Evolutionary conservation across 2,888 invertebrate genomes (phyloP), one percentile per base, ranked within the genome.

Genomic region (Chaetoderma sp.): DNA sequence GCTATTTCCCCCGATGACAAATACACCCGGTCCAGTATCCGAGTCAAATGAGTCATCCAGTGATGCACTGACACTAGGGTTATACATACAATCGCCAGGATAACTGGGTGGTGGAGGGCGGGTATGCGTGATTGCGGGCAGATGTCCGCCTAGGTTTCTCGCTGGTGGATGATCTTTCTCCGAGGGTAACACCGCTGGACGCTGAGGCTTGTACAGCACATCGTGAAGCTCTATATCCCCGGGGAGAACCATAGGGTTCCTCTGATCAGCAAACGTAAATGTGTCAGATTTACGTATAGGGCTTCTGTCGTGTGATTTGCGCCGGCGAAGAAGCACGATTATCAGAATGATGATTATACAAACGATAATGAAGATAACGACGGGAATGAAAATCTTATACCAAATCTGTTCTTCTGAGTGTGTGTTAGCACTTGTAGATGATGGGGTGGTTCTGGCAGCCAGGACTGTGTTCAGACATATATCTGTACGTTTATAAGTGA

Each of bases 231-330:
- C 77, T 21, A 78, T 39, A 52, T 82, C 82, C 16, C 76, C 76
- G 18, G 78, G 80, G 36, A 82, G 74, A 36, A 81, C 74, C 8
- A 80, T 76, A 1, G 80, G 80, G 10, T 77, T 72, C 21, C 81
- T 67, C 42, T 80, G 78, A 42, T 78, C 76, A 21, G 73, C 67
- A 54, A 77, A 79, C 5, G 72, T 67, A 4, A 77, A 76, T 49
- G 78, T 78, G 39, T 79, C 78, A 4, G 73, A 68, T 16, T 72
- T 72, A 16, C 72, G 59, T 2, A 73, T 45, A 21, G 25, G 60
- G 23, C 33, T 60, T 45, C 39, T 68, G 36, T 28, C 61, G 63
- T 52, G 60, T 16, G 50, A 63, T n/a, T 63, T 59, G 13, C 50
- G 39, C n/a, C 50, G 32, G 58, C 71, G 68, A 33, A 73, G 60